Evolutionary conservation across 2,888 invertebrate species (phyloP), one percentile per base, ranked within the genome.

Genomic region (Carterocephalus palaemon): DNA sequence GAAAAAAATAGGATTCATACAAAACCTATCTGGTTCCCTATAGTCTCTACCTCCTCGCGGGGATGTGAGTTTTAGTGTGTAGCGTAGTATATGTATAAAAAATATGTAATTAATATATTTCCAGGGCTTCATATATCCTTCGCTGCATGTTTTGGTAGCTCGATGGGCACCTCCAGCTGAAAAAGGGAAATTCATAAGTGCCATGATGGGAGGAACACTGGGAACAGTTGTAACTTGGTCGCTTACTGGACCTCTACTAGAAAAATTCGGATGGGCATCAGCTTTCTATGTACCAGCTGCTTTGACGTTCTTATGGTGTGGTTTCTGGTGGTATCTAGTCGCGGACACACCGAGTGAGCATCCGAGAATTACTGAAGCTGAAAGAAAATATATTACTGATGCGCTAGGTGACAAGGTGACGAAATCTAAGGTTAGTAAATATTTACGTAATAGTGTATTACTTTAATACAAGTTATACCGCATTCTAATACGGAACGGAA

Each of bases 111-210:
- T n/a, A 8, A 31, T 12, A 5, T 32, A 7, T 15, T 74, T 75
- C 32, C 62, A 90, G 84, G 92, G 92, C 5, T 81, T 90, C 12
- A 71, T 89, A 13, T 92, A 91, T 67, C 92, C 92, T 2, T 84
- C 90, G 2, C 78, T 90, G 5, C 92, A 92, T 53, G 88, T 88
- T 2, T 63, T 93, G 46, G 90, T 93, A 2, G 92, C 93, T 0
- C 88, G 89, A 59, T 93, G 93, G 93, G 88, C 92, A 0, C 93
- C 93, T 0, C 92, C 93, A 1, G 86, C 89, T n/a, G 93, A 93
- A 64, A 92, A 91, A 64, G 90, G 92, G 4, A 91, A 92, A 62
- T 93, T 93, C 61, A 84, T 93, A 1, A 90, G 91, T 57, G 89
- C 92, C 0, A 79, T 93, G 59, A 90, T 92, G 88, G 93, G 93